These are phyloP conservation scores for Enteromius afrohamiltoni DNA, from an alignment of 2,797 vertebrate genomes.

Conservation along the genomic window DNA sequence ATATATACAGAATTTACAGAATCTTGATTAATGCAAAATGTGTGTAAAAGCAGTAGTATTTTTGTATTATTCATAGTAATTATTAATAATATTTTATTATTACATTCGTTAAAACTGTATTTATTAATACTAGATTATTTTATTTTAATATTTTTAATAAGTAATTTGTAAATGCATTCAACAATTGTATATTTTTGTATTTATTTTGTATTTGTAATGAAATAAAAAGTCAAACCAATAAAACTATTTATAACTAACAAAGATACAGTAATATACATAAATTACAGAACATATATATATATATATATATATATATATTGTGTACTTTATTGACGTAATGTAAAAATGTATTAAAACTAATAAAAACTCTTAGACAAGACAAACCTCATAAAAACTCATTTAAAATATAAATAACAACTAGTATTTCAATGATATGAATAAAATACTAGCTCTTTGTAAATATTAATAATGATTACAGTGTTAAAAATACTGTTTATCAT, in stretches of 20 bases:
- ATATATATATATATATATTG: too few relatives aligned
- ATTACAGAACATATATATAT: background rate
- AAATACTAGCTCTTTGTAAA: background rate
- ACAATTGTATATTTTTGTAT: background rate
- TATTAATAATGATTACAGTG: background rate
- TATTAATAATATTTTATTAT: background rate
- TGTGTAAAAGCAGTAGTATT: background rate
- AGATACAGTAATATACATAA: background rate
- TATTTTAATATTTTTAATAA: too few relatives aligned
- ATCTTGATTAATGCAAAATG: background rate
- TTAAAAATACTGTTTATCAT: conserved; percentile 1
- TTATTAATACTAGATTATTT: background rate
- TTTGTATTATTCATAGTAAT: background rate
- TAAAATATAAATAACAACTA: background rate
- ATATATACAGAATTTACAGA: background rate
- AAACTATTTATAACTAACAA: background rate
- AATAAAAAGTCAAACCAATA: background rate
- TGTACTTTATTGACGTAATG: background rate
- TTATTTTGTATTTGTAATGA: conserved; percentile 6
- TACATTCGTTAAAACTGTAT: too few relatives aligned
- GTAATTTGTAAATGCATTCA: background rate
- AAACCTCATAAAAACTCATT: background rate
- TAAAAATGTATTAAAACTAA: background rate
- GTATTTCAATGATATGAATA: background rate
- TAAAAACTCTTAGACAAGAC: background rate